Evolutionary conservation across 2,888 invertebrate species (phyloP).

Genomic region (Diaperis boleti): DNA sequence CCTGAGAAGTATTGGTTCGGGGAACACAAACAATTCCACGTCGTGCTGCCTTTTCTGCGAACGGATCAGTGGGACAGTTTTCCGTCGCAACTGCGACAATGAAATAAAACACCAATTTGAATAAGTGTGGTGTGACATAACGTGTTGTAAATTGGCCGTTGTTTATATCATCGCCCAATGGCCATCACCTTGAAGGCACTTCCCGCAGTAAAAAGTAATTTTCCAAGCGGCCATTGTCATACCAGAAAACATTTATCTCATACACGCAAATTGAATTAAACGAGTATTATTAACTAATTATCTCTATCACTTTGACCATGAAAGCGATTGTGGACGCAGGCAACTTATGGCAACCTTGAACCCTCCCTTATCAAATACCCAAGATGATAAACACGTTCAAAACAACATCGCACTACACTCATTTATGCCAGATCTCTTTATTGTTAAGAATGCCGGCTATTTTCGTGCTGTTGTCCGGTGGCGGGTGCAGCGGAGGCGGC

Average conservation of each 20-base stretch:
- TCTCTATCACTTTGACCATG: slow-evolving; percentile 64
- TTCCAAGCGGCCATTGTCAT: slow-evolving; percentile 35
- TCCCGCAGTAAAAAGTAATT: slow-evolving; percentile 47
- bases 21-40: background rate
- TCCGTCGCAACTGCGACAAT: slow-evolving; percentile 45
- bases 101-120: slow-evolving; percentile 42
- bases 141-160: slow-evolving; percentile 41
- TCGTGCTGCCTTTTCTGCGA: background rate
- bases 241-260: slow-evolving; percentile 54
- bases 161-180: slow-evolving; percentile 46
- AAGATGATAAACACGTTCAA: slow-evolving; percentile 39
- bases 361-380: slow-evolving; percentile 39
- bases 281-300: slow-evolving; percentile 62
- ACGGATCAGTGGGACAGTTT: background rate
- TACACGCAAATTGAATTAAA: slow-evolving; percentile 59
- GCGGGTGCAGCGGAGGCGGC: slow-evolving; percentile 12
- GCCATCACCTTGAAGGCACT: slow-evolving; percentile 52
- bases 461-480: slow-evolving; percentile 1
- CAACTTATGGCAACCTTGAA: slow-evolving; percentile 50
- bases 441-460: slow-evolving; percentile 10
- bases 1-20: background rate
- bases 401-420: slow-evolving; percentile 19
- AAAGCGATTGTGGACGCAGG: slow-evolving; percentile 54
- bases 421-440: slow-evolving; percentile 30
- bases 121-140: slow-evolving; percentile 46